Conservation (phyloP, 2,797 vertebrate species). For the Nannoperca obscura region DNA sequence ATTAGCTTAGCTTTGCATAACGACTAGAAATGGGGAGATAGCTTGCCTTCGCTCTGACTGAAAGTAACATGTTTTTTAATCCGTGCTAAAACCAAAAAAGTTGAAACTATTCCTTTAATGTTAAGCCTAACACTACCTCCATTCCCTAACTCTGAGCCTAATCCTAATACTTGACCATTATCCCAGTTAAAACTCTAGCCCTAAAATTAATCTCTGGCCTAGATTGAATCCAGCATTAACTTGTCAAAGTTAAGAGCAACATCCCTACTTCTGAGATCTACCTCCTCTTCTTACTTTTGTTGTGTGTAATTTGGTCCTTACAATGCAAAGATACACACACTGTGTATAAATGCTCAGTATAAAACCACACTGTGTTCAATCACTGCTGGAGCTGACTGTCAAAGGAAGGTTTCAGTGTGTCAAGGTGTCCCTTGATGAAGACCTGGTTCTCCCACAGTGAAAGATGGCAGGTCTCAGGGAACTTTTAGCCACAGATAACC, state of each 20-base stretch:
- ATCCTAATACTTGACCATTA: neutral
- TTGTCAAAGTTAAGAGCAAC: neutral
- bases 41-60: too few species aligned
- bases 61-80: neutral
- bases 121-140: neutral
- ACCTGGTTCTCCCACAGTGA: slow-evolving; percentile 50
- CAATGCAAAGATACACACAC: slow-evolving; percentile 22
- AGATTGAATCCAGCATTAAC: neutral
- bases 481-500: slow-evolving; percentile 67
- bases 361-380: slow-evolving; percentile 22
- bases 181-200: neutral
- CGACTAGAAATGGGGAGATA: neutral
- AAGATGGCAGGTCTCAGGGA: slow-evolving; percentile 47
- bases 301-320: slow-evolving; percentile 19
- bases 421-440: slow-evolving; percentile 77
- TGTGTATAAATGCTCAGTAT: too few species aligned
- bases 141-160: neutral
- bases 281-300: slow-evolving; percentile 1
- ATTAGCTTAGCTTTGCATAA: neutral
- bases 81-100: neutral
- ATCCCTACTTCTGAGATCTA: neutral
- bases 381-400: slow-evolving; percentile 47
- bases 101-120: neutral
- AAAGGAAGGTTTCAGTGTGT: slow-evolving; percentile 57
- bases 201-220: neutral